Evolutionary conservation across 2,888 invertebrate genomes (phyloP).

Genomic region (Masnerella sp.): DNA sequence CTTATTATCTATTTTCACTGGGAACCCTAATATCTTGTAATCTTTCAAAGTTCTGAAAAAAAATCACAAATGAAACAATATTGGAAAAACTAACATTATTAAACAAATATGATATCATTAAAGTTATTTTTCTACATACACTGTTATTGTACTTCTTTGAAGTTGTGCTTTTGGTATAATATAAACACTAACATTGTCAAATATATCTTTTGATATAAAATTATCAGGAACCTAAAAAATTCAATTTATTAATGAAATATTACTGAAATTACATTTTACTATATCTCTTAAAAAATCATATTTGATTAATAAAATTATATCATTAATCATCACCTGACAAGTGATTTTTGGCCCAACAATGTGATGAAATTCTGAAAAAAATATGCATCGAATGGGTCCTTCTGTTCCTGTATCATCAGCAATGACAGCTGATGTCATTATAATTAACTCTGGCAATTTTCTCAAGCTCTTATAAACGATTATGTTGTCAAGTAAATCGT

Average conservation of each 20-base stretch:
- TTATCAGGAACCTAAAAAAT: slow-evolving; percentile 89
- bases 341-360: slow-evolving; percentile 90
- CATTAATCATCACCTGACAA: too few relatives aligned
- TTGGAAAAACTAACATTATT: neutral
- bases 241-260: neutral
- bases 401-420: slow-evolving; percentile 81
- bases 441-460: neutral
- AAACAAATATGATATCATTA: too few relatives aligned
- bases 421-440: slow-evolving; percentile 59
- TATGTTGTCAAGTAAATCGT: too few relatives aligned
- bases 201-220: slow-evolving; percentile 93
- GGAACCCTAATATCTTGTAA: slow-evolving; percentile 94
- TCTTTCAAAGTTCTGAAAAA: slow-evolving; percentile 84
- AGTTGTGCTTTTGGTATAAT: slow-evolving; percentile 97
- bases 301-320: neutral
- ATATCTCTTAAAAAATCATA: neutral
- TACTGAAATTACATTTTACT: neutral
- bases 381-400: slow-evolving; percentile 89
- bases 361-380: slow-evolving; percentile 87
- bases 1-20: slow-evolving; percentile 91
- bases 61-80: too few relatives aligned
- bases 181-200: slow-evolving; percentile 95
- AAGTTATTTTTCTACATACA: too few relatives aligned
- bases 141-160: slow-evolving; percentile 92
- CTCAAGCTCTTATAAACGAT: too few relatives aligned